Conservation (phyloP, 2,888 invertebrate genomes). For the Idaea dimidiata region DNA sequence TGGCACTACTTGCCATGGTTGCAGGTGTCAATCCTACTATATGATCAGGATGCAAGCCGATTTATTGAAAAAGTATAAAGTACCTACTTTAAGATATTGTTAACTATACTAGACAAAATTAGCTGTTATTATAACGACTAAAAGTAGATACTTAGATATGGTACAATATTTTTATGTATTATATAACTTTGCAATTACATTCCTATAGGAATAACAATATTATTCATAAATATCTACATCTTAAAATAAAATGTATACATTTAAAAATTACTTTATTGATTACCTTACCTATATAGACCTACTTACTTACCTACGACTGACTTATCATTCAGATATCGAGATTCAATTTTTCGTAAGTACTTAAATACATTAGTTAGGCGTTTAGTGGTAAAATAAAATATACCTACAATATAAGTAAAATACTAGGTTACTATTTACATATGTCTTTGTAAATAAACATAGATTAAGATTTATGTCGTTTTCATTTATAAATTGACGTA, state of each 20-base stretch:
- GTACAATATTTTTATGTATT: neutral
- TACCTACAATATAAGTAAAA: neutral
- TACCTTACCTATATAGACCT: neutral
- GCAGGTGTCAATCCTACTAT: slow-evolving; percentile 83
- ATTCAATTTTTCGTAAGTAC: neutral
- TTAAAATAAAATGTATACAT: neutral
- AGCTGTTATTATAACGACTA: neutral
- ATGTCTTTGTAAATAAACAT: neutral
- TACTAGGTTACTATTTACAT: neutral
- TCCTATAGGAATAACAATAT: neutral
- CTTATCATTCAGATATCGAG: neutral
- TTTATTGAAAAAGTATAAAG: neutral
- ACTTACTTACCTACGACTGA: neutral
- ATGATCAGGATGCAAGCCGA: slow-evolving; percentile 25
- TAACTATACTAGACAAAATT: neutral
- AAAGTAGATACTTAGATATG: neutral
- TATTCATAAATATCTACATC: no score
- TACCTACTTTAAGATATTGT: neutral
- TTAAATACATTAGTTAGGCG: no score
- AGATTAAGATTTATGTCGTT: neutral
- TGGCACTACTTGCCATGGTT: slow-evolving; percentile 97
- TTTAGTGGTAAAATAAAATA: no score
- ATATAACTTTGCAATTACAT: neutral
- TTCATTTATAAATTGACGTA: no score
- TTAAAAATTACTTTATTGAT: neutral